These are phyloP conservation scores for Pseudomyrmex cubaensis DNA, from an alignment of 1,140 invertebrate genomes.

Conservation along the genomic window DNA sequence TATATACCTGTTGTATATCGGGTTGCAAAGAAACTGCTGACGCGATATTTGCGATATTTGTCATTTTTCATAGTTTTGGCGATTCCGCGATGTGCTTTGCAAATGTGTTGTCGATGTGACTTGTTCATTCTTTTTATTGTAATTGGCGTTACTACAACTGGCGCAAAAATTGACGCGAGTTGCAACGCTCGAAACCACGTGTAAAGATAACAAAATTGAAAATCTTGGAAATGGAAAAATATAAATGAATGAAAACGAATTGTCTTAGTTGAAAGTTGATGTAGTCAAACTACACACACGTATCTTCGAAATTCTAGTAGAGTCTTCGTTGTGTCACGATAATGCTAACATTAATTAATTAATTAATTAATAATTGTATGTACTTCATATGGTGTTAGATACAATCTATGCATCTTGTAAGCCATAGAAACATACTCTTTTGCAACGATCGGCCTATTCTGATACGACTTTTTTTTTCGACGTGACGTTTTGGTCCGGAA, in stretches of 20 bases:
- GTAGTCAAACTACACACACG: too few relatives aligned
- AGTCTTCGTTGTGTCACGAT: neutral
- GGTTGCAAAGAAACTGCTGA: conserved; percentile 1
- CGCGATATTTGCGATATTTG: neutral
- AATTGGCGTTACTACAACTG: too few relatives aligned
- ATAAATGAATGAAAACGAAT: neutral
- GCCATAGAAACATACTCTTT: conserved; percentile 4
- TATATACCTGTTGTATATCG: neutral
- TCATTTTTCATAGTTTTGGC: neutral
- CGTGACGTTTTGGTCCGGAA: neutral
- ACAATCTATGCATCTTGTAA: neutral
- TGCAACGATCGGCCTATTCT: conserved; percentile 18
- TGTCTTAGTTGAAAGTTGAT: conserved; percentile 1
- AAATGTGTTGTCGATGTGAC: too few relatives aligned
- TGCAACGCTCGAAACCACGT: too few relatives aligned
- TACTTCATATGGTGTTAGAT: conserved; percentile 7
- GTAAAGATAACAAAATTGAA: too few relatives aligned
- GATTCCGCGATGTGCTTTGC: neutral
- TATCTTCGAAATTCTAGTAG: neutral
- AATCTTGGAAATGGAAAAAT: too few relatives aligned
- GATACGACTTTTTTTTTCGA: neutral
- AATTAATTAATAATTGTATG: conserved; percentile 54
- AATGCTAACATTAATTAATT: conserved; percentile 9
- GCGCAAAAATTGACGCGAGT: too few relatives aligned
- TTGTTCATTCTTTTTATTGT: too few relatives aligned